Conservation (phyloP, 2,113 vertebrate species). For the Puffinus mauretanicus region DNA sequence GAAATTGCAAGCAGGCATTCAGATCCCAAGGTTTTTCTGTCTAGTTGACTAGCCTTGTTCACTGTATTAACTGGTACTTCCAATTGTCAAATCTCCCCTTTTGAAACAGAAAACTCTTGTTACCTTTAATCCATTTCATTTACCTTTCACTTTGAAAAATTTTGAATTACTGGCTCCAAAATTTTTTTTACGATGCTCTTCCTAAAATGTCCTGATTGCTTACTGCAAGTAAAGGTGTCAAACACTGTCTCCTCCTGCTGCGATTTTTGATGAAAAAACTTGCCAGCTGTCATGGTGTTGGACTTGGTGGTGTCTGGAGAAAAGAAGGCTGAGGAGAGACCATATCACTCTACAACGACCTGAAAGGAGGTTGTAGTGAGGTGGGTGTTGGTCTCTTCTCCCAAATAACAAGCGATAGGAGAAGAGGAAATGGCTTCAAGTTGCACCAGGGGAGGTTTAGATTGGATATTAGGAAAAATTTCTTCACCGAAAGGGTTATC, state of each 20-base stretch:
- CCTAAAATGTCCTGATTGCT: not conserved
- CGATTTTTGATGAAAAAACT: not conserved
- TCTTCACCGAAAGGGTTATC: not conserved
- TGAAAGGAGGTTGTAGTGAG: not conserved
- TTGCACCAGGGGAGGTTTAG: not conserved
- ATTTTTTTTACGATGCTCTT: not conserved
- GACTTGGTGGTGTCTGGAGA: not conserved
- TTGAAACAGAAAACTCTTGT: not conserved
- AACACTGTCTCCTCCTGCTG: not conserved
- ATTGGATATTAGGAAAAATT: not conserved
- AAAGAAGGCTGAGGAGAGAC: not conserved
- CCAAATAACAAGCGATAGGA: not conserved
- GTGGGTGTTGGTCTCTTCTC: not conserved
- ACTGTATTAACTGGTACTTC: not conserved
- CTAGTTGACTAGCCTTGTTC: not conserved
- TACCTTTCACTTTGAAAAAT: not conserved
- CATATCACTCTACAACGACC: not conserved
- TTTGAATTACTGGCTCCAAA: not conserved
- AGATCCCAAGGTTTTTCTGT: not conserved
- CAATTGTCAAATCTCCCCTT: not conserved
- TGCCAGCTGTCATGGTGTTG: not conserved
- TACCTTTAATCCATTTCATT: not conserved
- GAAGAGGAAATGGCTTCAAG: not conserved
- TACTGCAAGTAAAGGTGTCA: not conserved
- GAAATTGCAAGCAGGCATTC: not conserved